Evolutionary conservation across 1,140 invertebrate species (phyloP), one percentile per base, ranked within the genome.

Genomic region (Apocrypta bakeri): DNA sequence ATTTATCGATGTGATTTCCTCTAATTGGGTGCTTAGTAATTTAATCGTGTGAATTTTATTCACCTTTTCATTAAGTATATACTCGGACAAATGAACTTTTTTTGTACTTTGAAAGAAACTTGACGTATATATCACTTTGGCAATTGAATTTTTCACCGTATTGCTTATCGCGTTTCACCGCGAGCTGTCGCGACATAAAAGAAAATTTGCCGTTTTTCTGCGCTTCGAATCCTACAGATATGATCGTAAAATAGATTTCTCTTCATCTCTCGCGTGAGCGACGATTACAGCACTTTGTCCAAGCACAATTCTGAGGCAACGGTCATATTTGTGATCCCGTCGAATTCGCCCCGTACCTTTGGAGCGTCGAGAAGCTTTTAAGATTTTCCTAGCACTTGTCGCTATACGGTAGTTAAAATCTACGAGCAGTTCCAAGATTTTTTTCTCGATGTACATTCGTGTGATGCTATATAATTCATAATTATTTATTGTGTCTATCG

Each of bases 391-490:
- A 56, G 1, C 21, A 56, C 17, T 14, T 56, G 12, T 56, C 21
- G 17, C 48, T 56, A n/a, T n/a, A 56, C 12, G 14, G 14, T 21
- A 56, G 17, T 56, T 56, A 21, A 56, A 56, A 21, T 56, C 63
- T 14, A 64, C 21, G n/a, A 21, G 12, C 63, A 56, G 17, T 14
- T 56, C 21, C 25, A 64, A 64, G 63, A 64, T 9, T 27, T 64
- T n/a, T n/a, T 14, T 64, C 48, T 56, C 63, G 63, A 64, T 64
- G 63, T 64, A 64, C 25, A 64, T 64, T 64, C 25, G 63, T 64
- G 25, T 64, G 25, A 27, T 64, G 25, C 11, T 25, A 25, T 64
- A 64, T 25, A 64, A 8, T 64, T 64, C 25, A 27, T 25, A 64
- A 64, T 64, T 64, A 64, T 27, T 64, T 27, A 29, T 27, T 64